A percentile compares a stretch with the other conserved stretches of the same genome.
Conservation (phyloP, 2,797 vertebrate genomes). For the Nyctalus aviator region DNA sequence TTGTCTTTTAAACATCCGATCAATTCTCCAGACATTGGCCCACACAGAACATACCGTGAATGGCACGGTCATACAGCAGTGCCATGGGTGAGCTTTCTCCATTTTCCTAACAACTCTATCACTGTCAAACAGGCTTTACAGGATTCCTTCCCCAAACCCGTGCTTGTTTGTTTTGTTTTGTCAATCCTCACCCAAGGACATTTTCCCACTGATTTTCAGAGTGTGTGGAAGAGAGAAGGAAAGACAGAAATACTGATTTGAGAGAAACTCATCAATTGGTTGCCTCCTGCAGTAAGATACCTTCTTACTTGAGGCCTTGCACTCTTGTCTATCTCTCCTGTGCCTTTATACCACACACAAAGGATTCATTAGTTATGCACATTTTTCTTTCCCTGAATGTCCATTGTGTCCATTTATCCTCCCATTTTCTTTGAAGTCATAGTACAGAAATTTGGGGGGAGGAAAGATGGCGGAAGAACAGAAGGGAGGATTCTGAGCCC, state of each 20-base stretch:
- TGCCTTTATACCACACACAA: not conserved
- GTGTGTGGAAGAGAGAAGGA: no score
- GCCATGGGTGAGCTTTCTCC: not conserved
- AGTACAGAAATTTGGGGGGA: not conserved
- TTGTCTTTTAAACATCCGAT: not conserved
- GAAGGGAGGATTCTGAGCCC: no score
- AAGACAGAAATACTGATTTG: no score
- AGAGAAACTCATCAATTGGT: no score
- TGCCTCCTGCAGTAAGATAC: not conserved
- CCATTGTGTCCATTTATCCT: not conserved
- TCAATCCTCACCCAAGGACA: no score
- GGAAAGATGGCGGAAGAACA: no score
- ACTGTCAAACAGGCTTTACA: not conserved
- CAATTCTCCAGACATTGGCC: not conserved
- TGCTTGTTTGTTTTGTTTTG: not conserved
- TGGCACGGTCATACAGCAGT: no score
- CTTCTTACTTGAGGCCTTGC: not conserved
- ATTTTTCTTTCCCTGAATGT: conserved; percentile 10
- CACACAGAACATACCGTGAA: not conserved
- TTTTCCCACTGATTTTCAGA: no score
- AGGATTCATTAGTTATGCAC: not conserved
- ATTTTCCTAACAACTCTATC: not conserved
- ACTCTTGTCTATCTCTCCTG: not conserved
- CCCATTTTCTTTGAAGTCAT: not conserved
- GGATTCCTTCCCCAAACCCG: not conserved